Evolutionary conservation across 1,140 invertebrate genomes (phyloP), one percentile per base, ranked within the genome.

Genomic region (Neoseiulus cucumeris): DNA sequence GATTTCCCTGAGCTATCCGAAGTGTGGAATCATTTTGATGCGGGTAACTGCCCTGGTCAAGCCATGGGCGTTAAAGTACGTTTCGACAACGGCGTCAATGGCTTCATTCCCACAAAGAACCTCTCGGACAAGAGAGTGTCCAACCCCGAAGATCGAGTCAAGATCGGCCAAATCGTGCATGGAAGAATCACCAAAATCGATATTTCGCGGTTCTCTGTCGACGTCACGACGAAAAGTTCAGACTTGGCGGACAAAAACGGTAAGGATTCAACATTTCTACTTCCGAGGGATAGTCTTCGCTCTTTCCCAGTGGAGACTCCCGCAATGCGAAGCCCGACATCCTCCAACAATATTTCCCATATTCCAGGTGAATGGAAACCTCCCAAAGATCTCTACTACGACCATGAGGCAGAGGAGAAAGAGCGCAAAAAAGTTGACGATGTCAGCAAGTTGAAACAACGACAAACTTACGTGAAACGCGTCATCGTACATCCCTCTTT

Each of bases 1-100:
- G 87, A 94, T 74, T 95, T 97, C 71, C 86, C 88, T 0, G 92
- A 97, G 73, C 78, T 97, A 0, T 90, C 88, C 42, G 91, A 98
- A 76, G 89, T 97, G 4, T 97, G 93, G 93, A 92, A 91, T 78
- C 93, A 98, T 77, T 97, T 97, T 78, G 93, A 97, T 76, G 86
- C 89, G 44, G 88, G 87, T 39, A 84, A 86, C 22, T 99, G 95
- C 79, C 91, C 89, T 0, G 96, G 96, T 0, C 87, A 92, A 76
- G 89, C 93, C 1, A 87, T 87, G 0, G 96, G 96, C 1, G 85
- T 99, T 0, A 82, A 87, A 66, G 79, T 92, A 59, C 80, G 86
- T 0, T 76, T 99, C 0, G 95, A 99, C 72, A 98, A 98, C 76
- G 91, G 91, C 0, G 79, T 98, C 7, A 85, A 81, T 7, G 94